Base-by-base conservation (phyloP, 2,797 vertebrate genomes). In the Coreius guichenoti region DNA sequence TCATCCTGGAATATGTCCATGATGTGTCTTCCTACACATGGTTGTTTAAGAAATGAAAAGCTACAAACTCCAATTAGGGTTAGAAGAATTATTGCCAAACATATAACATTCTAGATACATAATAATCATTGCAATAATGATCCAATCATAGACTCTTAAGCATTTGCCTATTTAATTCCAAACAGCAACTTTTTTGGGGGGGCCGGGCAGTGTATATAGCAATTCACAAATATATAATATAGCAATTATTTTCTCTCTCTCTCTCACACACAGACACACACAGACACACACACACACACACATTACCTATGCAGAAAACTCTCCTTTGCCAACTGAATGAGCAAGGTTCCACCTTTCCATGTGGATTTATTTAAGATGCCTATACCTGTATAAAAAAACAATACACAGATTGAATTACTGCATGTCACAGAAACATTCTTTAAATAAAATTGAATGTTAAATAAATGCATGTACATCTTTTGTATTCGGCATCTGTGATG, bases 341-440 rank as follows among this genome's bases (percentile, higher is more conserved):
- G 96, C 83, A 99, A 92, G 0, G 96, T 97, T 81, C 96, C 97
- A 80, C 97, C 98, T 94, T 98, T 99, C 98, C 97, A 99, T 91
- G 96, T 98, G 47, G 97, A 95, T 92, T 97, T 98, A 92, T 99
- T 99, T 88, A 99, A 92, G 89, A 96, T 5, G 0, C 95, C 97
- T 86, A 98, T 49, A 90, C 98, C 98, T 99, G 88, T 33, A 80
- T 49, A 29, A 61, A 82, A 54, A 45, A 49, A 23, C 3, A 74
- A 73, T 49, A 43, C 13, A 16, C 33, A 36, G 4, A 47, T 21
- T 54, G 6, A 78, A n/a, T 58, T 7, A 19, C 49, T 72, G 31
- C 43, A 74, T 2, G 13, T 74, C 14, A 16, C 17, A 23, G 12
- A n/a, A 74, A 63, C 3, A 17, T 4, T 3, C 13, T 63, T 31